Conservation (phyloP, 2,888 invertebrate species). For the Cephonodes hylas region DNA sequence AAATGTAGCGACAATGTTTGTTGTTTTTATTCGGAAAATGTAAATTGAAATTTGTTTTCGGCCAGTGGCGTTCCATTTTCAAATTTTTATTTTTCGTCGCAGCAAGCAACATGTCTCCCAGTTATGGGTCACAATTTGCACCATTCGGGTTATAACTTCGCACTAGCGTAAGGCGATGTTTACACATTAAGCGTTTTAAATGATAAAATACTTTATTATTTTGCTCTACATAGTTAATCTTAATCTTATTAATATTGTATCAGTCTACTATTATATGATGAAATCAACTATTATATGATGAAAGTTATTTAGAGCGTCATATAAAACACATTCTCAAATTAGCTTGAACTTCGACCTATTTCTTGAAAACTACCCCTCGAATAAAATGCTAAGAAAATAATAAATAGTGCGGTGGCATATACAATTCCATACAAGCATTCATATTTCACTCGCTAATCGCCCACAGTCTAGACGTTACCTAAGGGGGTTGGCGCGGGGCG, state of each 20-base stretch:
- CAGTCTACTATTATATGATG: not conserved
- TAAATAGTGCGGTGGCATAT: not conserved
- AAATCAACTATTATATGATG: not conserved
- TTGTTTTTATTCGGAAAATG: constrained; percentile 7
- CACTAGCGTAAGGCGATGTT: constrained; percentile 38
- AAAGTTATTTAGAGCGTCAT: not conserved
- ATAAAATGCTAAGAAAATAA: not conserved
- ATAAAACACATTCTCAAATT: not conserved
- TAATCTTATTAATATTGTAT: no score
- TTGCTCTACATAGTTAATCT: no score
- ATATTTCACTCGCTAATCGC: constrained; percentile 33
- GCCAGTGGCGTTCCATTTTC: constrained; percentile 38
- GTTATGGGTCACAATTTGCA: constrained; percentile 79
- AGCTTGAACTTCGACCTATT: not conserved
- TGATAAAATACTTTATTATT: not conserved
- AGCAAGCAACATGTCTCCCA: constrained; percentile 63
- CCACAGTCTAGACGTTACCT: constrained; percentile 26
- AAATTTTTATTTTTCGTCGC: constrained; percentile 55
- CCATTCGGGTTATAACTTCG: constrained; percentile 71
- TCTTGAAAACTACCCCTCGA: not conserved
- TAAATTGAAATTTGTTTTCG: constrained; percentile 22
- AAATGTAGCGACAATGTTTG: not conserved
- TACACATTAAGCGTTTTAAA: constrained; percentile 20
- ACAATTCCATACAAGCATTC: constrained; percentile 1
- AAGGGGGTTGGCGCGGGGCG: constrained; percentile 42